Evolutionary conservation across 2,888 invertebrate species (phyloP).

Genomic region (Argynnis bischoffii): DNA sequence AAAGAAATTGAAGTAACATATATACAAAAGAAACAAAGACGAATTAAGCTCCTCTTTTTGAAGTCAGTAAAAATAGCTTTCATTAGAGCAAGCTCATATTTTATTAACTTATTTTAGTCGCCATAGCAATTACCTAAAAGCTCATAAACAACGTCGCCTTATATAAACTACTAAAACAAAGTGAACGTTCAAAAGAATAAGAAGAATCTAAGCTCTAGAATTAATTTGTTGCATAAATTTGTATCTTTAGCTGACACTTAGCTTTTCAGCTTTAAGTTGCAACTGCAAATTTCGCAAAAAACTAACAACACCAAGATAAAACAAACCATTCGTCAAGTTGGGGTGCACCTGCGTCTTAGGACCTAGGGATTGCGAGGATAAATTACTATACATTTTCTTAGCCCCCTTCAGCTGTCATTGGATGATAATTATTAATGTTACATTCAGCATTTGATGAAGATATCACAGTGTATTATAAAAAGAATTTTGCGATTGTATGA

Average conservation of each 20-base stretch:
- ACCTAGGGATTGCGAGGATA: slow-evolving; percentile 64
- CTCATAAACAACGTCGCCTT: too few relatives aligned
- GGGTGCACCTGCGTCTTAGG: slow-evolving; percentile 62
- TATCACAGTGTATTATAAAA: too few relatives aligned
- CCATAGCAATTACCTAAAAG: too few relatives aligned
- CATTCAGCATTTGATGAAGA: too few relatives aligned
- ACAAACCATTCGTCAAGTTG: slow-evolving; percentile 73
- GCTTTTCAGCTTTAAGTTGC: slow-evolving; percentile 46
- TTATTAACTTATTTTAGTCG: too few relatives aligned
- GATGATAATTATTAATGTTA: too few relatives aligned
- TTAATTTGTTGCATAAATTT: slow-evolving; percentile 20
- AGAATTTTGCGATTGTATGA: too few relatives aligned
- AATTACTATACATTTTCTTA: slow-evolving; percentile 71
- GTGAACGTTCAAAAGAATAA: slow-evolving; percentile 1
- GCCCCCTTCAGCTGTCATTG: slow-evolving; percentile 23
- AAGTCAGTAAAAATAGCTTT: too few relatives aligned
- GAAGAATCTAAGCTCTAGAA: slow-evolving; percentile 6
- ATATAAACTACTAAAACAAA: slow-evolving; percentile 4
- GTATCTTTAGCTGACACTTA: slow-evolving; percentile 20
- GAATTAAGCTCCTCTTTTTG: too few relatives aligned
- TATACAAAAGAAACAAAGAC: too few relatives aligned
- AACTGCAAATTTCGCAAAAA: slow-evolving; percentile 59
- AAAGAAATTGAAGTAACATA: too few relatives aligned
- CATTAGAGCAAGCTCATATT: too few relatives aligned
- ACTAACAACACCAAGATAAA: slow-evolving; percentile 57